Conservation (phyloP, 1,140 invertebrate genomes). For the Drosophila grimshawi region DNA sequence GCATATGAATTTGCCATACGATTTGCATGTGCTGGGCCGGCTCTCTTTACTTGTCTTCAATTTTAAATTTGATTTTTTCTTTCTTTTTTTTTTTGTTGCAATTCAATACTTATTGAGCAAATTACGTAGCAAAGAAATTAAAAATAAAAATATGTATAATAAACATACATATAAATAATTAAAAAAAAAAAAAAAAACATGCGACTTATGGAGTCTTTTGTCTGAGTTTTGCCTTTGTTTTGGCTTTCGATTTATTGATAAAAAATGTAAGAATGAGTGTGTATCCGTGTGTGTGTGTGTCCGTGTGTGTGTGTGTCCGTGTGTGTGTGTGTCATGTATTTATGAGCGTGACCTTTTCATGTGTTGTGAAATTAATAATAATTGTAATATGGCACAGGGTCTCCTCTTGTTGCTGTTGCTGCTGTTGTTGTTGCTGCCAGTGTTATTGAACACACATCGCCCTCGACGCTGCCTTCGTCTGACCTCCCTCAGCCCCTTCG, state of each 20-base stretch:
- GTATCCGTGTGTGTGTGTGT: not conserved
- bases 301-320: not conserved
- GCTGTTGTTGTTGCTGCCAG: no score
- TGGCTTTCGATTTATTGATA: slow-evolving; percentile 49
- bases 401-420: slow-evolving; percentile 21
- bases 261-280: slow-evolving; percentile 36
- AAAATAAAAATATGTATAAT: slow-evolving; percentile 5
- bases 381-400: slow-evolving; percentile 76
- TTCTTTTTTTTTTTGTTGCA: slow-evolving; percentile 11
- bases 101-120: not conserved
- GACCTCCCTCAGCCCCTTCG: slow-evolving; percentile 45
- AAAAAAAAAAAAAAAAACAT: no score
- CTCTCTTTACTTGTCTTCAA: no score
- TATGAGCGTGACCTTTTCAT: slow-evolving; percentile 66
- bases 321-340: slow-evolving; percentile 7
- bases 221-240: slow-evolving; percentile 20
- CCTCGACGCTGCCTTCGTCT: slow-evolving; percentile 28
- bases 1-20: not conserved
- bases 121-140: not conserved
- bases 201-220: not conserved
- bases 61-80: not conserved
- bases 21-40: not conserved
- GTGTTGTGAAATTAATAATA: slow-evolving; percentile 67
- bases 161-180: no score
- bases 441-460: slow-evolving; percentile 21